Percentiles rank a stretch among this genome's conserved stretches.
phyloP scores from a whole-genome alignment of 2,797 vertebrate species.

The Rhincodon typus region DNA sequence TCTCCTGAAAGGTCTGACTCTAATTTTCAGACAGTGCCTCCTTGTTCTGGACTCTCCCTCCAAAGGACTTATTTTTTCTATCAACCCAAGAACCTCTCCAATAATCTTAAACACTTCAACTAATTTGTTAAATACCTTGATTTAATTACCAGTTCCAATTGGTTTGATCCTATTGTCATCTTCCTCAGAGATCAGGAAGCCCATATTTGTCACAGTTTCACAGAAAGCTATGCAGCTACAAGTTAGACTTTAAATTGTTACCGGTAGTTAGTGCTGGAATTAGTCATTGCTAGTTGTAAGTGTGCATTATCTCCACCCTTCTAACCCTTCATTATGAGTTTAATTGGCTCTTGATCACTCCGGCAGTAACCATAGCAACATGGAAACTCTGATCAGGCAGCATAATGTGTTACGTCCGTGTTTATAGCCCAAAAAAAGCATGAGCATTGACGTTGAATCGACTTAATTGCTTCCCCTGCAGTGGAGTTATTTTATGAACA shows the following conservation, averaged over 20 bases:
- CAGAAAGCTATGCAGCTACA: not conserved
- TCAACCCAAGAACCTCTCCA: not conserved
- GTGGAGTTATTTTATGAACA: constrained; percentile 14
- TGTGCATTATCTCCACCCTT: constrained; percentile 28
- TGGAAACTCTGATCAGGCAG: constrained; percentile 32
- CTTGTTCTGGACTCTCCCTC: not conserved
- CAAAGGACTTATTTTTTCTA: not conserved
- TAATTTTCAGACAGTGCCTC: too few relatives aligned
- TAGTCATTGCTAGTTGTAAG: constrained; percentile 30
- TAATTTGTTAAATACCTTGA: not conserved
- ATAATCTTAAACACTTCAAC: not conserved
- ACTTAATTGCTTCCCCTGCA: constrained; percentile 31
- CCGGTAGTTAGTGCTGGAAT: constrained; percentile 19
- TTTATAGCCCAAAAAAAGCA: constrained; percentile 33
- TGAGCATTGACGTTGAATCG: constrained; percentile 13
- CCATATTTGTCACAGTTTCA: not conserved
- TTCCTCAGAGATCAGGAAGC: not conserved
- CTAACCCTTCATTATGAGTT: constrained; percentile 30
- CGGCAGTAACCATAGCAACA: constrained; percentile 20
- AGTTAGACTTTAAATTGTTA: not conserved
- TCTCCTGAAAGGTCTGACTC: not conserved
- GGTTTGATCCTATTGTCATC: not conserved
- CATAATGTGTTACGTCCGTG: constrained; percentile 23
- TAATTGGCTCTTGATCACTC: constrained; percentile 35
- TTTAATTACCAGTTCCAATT: not conserved